Conservation (phyloP, 2,888 invertebrate species). For the Selenia dentaria region DNA sequence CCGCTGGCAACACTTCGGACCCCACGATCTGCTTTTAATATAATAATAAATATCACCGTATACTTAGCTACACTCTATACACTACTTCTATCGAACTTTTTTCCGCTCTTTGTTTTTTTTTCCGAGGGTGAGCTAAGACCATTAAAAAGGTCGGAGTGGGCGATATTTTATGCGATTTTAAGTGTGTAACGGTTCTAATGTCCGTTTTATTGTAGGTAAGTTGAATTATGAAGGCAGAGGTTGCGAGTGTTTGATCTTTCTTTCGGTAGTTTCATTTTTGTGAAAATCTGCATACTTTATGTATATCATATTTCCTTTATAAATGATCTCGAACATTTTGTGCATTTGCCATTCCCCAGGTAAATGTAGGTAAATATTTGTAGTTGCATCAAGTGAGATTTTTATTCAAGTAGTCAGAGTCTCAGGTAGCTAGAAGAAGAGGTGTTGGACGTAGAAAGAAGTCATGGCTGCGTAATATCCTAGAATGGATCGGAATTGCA, state of each 20-base stretch:
- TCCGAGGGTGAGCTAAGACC: constrained; percentile 68
- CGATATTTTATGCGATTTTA: constrained; percentile 82
- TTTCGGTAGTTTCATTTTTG: constrained; percentile 10
- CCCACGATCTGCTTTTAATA: constrained; percentile 77
- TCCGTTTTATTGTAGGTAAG: constrained; percentile 61
- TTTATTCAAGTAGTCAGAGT: background rate
- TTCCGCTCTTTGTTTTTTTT: constrained; percentile 70
- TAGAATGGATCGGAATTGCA: too few relatives aligned
- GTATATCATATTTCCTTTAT: too few relatives aligned
- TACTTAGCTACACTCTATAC: constrained; percentile 38
- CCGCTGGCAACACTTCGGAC: constrained; percentile 67
- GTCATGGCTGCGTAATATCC: too few relatives aligned
- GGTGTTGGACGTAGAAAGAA: too few relatives aligned
- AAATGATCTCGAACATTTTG: too few relatives aligned
- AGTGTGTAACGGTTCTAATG: constrained; percentile 78
- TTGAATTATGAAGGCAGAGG: constrained; percentile 55
- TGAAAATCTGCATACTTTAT: too few relatives aligned
- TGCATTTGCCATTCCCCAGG: too few relatives aligned
- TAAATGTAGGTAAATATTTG: too few relatives aligned
- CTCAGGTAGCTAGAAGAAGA: too few relatives aligned
- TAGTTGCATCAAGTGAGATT: too few relatives aligned
- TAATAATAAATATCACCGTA: constrained; percentile 78
- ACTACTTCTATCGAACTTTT: constrained; percentile 72
- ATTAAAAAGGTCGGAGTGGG: constrained; percentile 81
- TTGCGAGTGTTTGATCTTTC: constrained; percentile 29